Conservation (phyloP, 2,113 vertebrate genomes). For the Perca fluviatilis region DNA sequence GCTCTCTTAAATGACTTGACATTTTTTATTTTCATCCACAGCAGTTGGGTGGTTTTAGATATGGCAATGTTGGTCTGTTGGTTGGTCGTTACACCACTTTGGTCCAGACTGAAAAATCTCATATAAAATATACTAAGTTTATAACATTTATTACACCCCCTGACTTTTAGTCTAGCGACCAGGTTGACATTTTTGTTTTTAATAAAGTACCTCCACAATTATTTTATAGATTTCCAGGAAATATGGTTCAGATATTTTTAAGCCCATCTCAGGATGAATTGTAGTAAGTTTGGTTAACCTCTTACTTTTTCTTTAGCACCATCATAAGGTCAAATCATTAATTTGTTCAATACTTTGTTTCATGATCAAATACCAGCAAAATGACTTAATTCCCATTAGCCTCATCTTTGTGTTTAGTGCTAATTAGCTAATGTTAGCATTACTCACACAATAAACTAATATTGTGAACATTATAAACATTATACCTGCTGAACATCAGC, state of each 20-base stretch:
- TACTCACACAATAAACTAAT: not conserved
- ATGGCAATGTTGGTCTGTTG: not conserved
- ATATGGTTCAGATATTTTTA: not conserved
- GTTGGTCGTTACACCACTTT: not conserved
- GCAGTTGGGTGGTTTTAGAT: not conserved
- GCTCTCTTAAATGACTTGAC: not conserved
- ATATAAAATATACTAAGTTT: too few species aligned
- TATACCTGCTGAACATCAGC: not conserved
- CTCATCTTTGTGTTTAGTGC: too few species aligned
- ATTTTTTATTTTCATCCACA: not conserved
- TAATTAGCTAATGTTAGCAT: not conserved
- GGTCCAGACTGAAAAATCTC: not conserved
- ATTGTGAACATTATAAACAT: not conserved
- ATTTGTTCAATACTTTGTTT: not conserved
- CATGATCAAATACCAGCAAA: not conserved
- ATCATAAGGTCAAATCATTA: not conserved
- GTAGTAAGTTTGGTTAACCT: not conserved
- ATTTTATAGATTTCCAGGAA: not conserved
- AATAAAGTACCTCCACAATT: not conserved
- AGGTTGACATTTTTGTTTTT: not conserved
- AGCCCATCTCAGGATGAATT: not conserved
- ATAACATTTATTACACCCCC: not conserved
- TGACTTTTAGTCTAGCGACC: not conserved
- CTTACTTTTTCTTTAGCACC: not conserved
- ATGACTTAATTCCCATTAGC: too few species aligned